These are phyloP conservation scores for Adelphocoris suturalis DNA, from an alignment of 2,888 invertebrate genomes.

Conservation along the genomic window DNA sequence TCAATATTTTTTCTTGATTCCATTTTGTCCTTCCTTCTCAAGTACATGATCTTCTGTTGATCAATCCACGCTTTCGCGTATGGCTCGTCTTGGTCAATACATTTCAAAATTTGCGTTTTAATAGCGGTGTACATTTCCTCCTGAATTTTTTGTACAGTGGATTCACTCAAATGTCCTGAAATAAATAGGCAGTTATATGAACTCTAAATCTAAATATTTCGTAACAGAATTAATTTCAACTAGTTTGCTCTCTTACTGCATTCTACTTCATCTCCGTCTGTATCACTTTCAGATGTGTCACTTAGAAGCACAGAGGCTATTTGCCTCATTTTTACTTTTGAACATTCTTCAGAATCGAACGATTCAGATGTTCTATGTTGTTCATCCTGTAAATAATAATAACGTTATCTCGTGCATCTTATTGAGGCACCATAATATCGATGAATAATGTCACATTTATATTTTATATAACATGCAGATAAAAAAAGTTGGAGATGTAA, in stretches of 20 bases:
- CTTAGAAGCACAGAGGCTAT: slow-evolving; percentile 53
- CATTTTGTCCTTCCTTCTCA: neutral
- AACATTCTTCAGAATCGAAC: neutral
- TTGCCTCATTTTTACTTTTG: neutral
- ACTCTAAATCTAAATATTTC: neutral
- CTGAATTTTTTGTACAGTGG: neutral
- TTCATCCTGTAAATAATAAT: neutral
- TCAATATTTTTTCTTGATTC: neutral
- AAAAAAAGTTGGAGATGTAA: no score
- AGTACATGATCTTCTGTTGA: neutral
- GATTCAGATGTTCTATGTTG: neutral
- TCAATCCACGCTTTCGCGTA: slow-evolving; percentile 34
- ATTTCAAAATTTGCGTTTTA: neutral
- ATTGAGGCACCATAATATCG: neutral
- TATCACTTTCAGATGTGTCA: slow-evolving; percentile 55
- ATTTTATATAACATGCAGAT: no score
- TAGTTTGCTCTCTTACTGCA: neutral
- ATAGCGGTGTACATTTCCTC: slow-evolving; percentile 42
- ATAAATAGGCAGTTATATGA: neutral
- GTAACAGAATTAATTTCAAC: neutral
- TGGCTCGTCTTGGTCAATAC: neutral
- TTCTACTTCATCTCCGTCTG: neutral
- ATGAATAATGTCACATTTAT: neutral
- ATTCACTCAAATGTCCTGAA: neutral
- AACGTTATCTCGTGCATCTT: neutral